These are phyloP conservation scores for Mesorhabditis belari DNA, from an alignment of 2,888 invertebrate species.

Conservation along the genomic window DNA sequence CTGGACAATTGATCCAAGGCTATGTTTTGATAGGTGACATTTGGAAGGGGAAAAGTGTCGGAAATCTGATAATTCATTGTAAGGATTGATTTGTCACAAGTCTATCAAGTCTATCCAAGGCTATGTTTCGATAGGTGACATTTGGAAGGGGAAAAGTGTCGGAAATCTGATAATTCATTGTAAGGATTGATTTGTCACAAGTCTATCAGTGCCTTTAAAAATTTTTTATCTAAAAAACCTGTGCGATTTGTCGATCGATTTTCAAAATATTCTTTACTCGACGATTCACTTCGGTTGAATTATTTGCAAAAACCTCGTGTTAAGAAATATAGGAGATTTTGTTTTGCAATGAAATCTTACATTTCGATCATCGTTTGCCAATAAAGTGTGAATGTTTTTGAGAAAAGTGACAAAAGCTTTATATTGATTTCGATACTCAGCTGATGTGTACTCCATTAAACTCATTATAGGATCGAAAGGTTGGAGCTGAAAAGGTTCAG, in stretches of 20 bases:
- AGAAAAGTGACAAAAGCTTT: neutral
- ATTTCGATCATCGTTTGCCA: neutral
- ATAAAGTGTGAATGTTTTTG: neutral
- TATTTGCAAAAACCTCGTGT: neutral
- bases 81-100: too few relatives aligned
- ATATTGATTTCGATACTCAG: neutral
- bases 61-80: neutral
- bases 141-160: too few relatives aligned
- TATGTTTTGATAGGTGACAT: too few relatives aligned
- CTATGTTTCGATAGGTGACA: too few relatives aligned
- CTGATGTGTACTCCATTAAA: neutral
- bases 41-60: neutral
- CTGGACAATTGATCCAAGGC: too few relatives aligned
- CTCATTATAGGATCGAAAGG: neutral
- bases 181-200: too few relatives aligned
- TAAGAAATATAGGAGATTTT: neutral
- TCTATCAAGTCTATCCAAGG: too few relatives aligned
- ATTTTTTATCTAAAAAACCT: too few relatives aligned
- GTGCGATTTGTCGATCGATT: neutral
- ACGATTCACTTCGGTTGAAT: neutral
- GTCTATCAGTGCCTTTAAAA: too few relatives aligned
- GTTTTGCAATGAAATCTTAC: neutral
- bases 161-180: too few relatives aligned
- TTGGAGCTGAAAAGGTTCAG: neutral
- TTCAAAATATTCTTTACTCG: neutral